Percentiles rank a stretch among this genome's conserved stretches.
phyloP scores from a whole-genome alignment of 2,888 invertebrate species.

The Xestia xanthographa region DNA sequence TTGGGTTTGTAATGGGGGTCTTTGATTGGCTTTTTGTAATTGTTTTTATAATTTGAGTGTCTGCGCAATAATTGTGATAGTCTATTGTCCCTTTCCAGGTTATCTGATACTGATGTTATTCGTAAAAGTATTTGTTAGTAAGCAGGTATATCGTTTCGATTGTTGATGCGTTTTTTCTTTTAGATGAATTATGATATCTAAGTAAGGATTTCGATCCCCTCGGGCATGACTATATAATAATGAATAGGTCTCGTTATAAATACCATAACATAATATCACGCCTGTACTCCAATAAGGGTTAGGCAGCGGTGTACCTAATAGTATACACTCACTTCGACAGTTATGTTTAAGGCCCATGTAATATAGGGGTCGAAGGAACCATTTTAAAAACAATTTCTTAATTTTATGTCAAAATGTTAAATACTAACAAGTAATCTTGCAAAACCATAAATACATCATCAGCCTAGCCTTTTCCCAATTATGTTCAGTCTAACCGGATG shows the following conservation, averaged over 20 bases:
- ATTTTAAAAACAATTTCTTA: background rate
- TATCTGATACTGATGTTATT: background rate
- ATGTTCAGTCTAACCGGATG: too few relatives aligned
- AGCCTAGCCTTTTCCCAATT: too few relatives aligned
- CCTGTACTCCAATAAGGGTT: too few relatives aligned
- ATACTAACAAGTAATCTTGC: background rate
- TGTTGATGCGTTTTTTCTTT: background rate
- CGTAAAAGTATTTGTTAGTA: background rate
- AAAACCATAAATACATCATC: too few relatives aligned
- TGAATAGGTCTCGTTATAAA: background rate
- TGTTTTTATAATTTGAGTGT: constrained; percentile 4
- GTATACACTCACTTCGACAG: too few relatives aligned
- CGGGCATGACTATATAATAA: background rate
- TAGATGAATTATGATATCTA: background rate
- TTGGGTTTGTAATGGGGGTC: constrained; percentile 7
- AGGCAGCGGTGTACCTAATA: too few relatives aligned
- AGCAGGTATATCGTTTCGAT: background rate
- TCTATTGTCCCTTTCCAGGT: constrained; percentile 14
- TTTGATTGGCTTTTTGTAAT: constrained; percentile 26
- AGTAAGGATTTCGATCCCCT: background rate
- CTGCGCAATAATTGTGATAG: background rate
- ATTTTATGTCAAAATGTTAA: background rate
- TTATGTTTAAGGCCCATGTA: too few relatives aligned
- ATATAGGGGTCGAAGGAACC: too few relatives aligned
- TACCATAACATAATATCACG: too few relatives aligned